These are phyloP conservation scores for Gallinago paraguaiae DNA, from an alignment of 2,113 vertebrate genomes.

Conservation along the genomic window DNA sequence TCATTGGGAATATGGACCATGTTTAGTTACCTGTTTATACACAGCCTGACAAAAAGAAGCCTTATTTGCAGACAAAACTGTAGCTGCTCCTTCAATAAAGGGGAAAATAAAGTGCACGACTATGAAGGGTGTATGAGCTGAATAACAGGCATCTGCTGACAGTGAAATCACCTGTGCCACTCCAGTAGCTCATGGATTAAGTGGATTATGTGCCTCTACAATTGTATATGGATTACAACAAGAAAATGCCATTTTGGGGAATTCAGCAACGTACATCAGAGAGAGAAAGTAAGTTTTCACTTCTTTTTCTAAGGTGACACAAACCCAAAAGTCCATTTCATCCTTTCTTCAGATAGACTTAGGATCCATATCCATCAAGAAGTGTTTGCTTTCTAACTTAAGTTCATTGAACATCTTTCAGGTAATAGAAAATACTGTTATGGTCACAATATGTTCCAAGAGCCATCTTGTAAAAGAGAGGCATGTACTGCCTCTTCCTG, in stretches of 20 bases:
- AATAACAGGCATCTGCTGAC: neutral
- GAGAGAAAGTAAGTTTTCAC: conserved; percentile 1
- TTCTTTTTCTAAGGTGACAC: conserved; percentile 40
- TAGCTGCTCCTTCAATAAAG: neutral
- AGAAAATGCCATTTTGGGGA: neutral
- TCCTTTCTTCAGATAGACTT: neutral
- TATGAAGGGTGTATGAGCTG: neutral
- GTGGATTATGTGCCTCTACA: neutral
- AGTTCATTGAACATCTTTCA: conserved; percentile 25
- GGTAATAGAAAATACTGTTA: conserved; percentile 7
- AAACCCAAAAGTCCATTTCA: neutral
- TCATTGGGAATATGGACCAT: neutral
- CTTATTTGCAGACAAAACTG: neutral
- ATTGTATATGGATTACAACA: neutral
- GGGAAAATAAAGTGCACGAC: neutral
- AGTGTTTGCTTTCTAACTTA: conserved; percentile 23
- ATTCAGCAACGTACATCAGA: neutral
- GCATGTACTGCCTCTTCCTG: conserved; percentile 37
- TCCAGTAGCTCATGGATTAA: neutral
- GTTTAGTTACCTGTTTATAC: neutral
- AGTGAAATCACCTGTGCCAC: neutral
- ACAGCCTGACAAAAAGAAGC: neutral
- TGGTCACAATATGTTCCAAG: conserved; percentile 6
- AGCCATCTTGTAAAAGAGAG: conserved; percentile 5
- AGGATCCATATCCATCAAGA: conserved; percentile 17